Percentiles rank a stretch among this genome's conserved stretches.
Evolutionary conservation across 2,113 vertebrate genomes (phyloP).

Genomic region (Saguinus midas): DNA sequence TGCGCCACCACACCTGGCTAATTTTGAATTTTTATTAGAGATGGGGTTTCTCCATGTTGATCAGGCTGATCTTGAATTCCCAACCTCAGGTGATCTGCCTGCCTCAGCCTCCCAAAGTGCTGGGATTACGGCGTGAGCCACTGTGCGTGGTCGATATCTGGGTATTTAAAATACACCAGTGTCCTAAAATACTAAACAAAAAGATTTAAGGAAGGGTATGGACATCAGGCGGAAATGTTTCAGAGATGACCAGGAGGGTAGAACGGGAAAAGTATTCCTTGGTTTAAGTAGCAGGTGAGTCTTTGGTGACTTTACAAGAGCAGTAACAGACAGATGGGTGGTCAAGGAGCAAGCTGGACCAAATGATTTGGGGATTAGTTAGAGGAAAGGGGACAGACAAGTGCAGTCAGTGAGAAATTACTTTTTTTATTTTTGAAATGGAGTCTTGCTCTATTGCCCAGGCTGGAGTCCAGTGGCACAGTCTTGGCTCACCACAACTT

Average conservation of each 20-base stretch:
- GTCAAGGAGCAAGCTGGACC: background rate
- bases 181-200: background rate
- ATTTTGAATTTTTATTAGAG: too few relatives aligned
- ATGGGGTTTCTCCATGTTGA: too few relatives aligned
- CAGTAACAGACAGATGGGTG: background rate
- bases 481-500: too few relatives aligned
- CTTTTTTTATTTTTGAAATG: background rate
- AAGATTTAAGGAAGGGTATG: background rate
- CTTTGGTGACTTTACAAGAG: background rate
- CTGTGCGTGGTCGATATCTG: background rate
- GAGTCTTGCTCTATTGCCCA: too few relatives aligned
- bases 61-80: too few relatives aligned
- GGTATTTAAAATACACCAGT: background rate
- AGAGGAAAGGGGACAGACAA: background rate
- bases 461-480: too few relatives aligned
- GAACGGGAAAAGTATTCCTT: background rate
- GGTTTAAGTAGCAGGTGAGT: background rate
- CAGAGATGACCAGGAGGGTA: background rate
- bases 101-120: too few relatives aligned
- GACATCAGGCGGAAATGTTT: background rate
- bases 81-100: too few relatives aligned
- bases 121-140: too few relatives aligned
- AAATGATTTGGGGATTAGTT: background rate
- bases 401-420: background rate
- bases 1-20: too few relatives aligned